phyloP scores from a whole-genome alignment of 2,888 invertebrate genomes.

The Sialis fuliginosa region DNA sequence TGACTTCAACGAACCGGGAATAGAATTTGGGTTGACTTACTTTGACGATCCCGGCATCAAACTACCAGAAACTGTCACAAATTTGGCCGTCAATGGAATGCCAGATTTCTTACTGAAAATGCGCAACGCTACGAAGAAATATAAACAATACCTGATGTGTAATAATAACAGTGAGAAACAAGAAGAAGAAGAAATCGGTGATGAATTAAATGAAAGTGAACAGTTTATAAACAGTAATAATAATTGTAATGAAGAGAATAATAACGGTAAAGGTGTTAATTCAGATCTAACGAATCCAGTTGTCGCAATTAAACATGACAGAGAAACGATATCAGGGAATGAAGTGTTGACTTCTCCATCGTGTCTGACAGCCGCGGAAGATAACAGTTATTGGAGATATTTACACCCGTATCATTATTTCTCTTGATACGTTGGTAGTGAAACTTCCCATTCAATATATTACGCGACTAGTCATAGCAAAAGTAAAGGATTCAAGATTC shows the following conservation, averaged over 20 bases:
- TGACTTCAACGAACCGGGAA: slow-evolving; percentile 40
- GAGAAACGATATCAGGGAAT: slow-evolving; percentile 6
- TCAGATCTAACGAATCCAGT: slow-evolving; percentile 7
- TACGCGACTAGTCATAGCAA: background rate
- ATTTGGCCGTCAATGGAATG: slow-evolving; percentile 60
- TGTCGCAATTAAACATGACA: background rate
- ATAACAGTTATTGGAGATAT: slow-evolving; percentile 33
- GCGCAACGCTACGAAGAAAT: slow-evolving; percentile 47
- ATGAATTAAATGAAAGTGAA: background rate
- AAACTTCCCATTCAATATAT: background rate
- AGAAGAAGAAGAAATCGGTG: background rate
- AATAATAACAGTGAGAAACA: background rate
- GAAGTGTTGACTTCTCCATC: slow-evolving; percentile 15
- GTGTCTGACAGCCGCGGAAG: slow-evolving; percentile 14
- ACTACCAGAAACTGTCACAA: slow-evolving; percentile 53
- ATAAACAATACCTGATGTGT: slow-evolving; percentile 29
- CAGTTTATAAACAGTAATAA: slow-evolving; percentile 5
- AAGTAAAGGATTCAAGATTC: background rate
- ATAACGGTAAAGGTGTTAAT: slow-evolving; percentile 8
- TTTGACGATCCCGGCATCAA: slow-evolving; percentile 73
- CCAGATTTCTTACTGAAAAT: slow-evolving; percentile 57
- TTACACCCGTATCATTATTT: slow-evolving; percentile 40
- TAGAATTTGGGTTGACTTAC: slow-evolving; percentile 73
- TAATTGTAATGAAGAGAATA: slow-evolving; percentile 6
- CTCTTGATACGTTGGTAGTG: slow-evolving; percentile 15